Evolutionary conservation across 2,888 invertebrate genomes (phyloP), one percentile per base, ranked within the genome.

Genomic region (Hypomecis atomaria): DNA sequence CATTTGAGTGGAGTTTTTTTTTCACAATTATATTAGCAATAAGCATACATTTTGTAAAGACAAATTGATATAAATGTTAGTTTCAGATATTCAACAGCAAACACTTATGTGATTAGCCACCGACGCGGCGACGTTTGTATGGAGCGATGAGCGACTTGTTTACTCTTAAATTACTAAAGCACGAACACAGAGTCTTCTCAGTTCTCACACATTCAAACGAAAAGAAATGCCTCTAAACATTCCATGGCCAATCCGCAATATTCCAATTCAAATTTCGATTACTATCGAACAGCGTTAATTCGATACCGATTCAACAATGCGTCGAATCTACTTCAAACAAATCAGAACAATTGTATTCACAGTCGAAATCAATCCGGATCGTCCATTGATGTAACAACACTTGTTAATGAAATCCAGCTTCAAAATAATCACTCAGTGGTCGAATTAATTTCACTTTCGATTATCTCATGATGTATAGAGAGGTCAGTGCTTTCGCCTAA

Each of bases 381-480:
- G 62, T 59, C 55, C 52, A 65, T 56, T 62, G 72, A 74, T 74
- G 71, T 70, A 70, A 74, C 75, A 78, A 79, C 82, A 81, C 74
- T 80, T 83, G 83, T 82, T 84, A 84, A 85, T 79, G 79, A 78
- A 80, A 78, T 78, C 63, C 69, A 67, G 78, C 82, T 84, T 84
- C 83, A 82, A 85, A 84, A 78, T 82, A 81, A 88, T 86, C 82
- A 85, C 73, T 86, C 82, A 65, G 73, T 75, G 71, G 67, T 77
- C 78, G 86, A 88, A 87, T 89, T 88, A 86, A 90, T 89, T 90
- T 90, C 86, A 88, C 90, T 90, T 90, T 92, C 88, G 84, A 86
- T 90, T 86, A 85, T 85, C 79, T 82, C 83, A 55, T 87, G 87
- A 89, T 90, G 89, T 88, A 87, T 84, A 82, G 84, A 78, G 85